Evolutionary conservation across 1,140 invertebrate species (phyloP).

Genomic region (Rhagoletis pomonella): DNA sequence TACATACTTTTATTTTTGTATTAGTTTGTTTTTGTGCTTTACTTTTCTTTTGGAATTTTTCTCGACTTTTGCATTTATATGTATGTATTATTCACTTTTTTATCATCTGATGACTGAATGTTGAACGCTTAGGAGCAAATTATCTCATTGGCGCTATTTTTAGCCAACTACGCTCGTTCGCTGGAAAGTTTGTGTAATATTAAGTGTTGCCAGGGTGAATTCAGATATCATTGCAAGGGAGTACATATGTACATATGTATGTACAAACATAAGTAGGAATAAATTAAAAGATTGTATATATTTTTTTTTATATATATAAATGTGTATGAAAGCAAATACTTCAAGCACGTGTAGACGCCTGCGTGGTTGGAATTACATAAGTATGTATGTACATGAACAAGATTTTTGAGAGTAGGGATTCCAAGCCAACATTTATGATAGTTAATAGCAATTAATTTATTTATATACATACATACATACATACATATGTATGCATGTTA

Average conservation of each 20-base stretch:
- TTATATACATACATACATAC: no score
- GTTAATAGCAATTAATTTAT: no score
- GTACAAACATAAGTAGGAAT: no score
- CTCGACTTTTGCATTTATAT: no score
- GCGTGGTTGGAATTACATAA: not conserved
- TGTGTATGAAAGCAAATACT: not conserved
- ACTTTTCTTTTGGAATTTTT: no score
- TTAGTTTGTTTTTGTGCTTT: not conserved
- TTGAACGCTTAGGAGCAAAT: not conserved
- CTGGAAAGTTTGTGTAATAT: not conserved
- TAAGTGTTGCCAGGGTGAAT: conserved; percentile 2
- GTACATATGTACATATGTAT: not conserved
- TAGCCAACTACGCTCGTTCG: not conserved
- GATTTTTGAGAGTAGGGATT: no score
- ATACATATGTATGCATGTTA: no score
- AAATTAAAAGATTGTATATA: not conserved
- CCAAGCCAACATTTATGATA: no score
- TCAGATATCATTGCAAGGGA: not conserved
- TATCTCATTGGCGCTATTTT: conserved; percentile 29
- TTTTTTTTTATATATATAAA: not conserved
- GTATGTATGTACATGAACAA: no score
- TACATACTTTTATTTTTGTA: not conserved
- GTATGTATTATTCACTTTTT: not conserved
- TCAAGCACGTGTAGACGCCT: not conserved
- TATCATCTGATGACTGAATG: conserved; percentile 12